phyloP scores from a whole-genome alignment of 2,888 invertebrate species.

The Hemistola chrysoprasaria region DNA sequence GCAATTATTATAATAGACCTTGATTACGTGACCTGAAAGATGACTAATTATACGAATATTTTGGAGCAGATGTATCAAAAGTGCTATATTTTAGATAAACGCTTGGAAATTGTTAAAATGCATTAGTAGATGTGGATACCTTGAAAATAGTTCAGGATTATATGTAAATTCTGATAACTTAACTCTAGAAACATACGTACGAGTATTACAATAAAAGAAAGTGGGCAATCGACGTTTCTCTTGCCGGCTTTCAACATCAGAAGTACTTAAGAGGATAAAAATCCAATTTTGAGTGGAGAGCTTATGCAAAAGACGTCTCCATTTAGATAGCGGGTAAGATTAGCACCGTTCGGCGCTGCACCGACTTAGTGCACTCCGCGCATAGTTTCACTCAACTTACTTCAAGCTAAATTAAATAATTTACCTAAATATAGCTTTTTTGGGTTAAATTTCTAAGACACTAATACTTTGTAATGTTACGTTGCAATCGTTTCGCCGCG shows the following conservation, averaged over 20 bases:
- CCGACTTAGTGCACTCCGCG: conserved; percentile 49
- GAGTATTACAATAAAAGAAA: conserved; percentile 8
- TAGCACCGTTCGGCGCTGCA: conserved; percentile 52
- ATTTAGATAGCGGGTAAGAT: conserved; percentile 60
- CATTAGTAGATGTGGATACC: no score
- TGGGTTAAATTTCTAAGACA: conserved; percentile 56
- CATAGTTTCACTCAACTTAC: conserved; percentile 60
- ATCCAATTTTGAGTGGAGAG: conserved; percentile 55
- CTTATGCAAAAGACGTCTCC: conserved; percentile 61
- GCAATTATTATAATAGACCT: no score
- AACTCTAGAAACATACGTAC: no score
- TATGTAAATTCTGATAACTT: no score
- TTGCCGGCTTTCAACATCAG: conserved; percentile 30
- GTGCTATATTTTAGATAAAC: no score
- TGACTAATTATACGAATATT: not conserved
- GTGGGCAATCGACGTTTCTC: conserved; percentile 25
- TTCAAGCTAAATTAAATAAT: conserved; percentile 61
- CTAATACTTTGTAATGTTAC: conserved; percentile 48
- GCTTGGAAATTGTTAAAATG: no score
- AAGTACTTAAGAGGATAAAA: conserved; percentile 52
- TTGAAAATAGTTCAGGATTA: no score
- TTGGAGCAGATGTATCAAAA: no score
- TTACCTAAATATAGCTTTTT: conserved; percentile 66
- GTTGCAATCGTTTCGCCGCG: conserved; percentile 40
- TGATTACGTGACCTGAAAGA: no score